Conservation (phyloP, 2,113 vertebrate genomes). For the Recurvirostra avosetta region DNA sequence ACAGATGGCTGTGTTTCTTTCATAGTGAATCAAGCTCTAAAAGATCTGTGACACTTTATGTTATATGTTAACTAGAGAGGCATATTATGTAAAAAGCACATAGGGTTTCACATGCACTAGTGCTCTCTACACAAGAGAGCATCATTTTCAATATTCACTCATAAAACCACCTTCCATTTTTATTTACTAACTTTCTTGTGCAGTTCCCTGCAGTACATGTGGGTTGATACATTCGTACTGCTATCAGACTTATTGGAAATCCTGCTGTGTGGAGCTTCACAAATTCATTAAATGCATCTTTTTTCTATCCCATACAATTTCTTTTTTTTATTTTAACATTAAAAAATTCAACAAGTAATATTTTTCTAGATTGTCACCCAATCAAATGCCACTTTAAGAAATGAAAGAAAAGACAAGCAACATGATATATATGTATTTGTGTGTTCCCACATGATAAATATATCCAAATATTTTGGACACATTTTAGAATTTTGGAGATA, state of each 20-base stretch:
- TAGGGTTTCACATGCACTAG: conserved; percentile 57
- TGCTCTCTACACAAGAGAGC: conserved; percentile 61
- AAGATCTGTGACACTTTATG: conserved; percentile 62
- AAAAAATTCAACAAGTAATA: background rate
- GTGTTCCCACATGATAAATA: background rate
- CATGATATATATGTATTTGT: background rate
- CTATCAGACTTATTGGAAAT: background rate
- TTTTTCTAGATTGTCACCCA: background rate
- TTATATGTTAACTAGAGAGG: conserved; percentile 64
- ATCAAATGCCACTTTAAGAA: background rate
- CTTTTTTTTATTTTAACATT: background rate
- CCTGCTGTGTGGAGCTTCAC: background rate
- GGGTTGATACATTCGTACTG: background rate
- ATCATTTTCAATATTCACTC: conserved; percentile 52
- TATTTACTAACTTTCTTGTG: conserved; percentile 24
- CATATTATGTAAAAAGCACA: conserved; percentile 66
- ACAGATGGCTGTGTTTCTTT: conserved; percentile 37
- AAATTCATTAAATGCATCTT: background rate
- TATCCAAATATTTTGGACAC: conserved; percentile 18
- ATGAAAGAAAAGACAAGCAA: background rate
- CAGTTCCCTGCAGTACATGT: background rate
- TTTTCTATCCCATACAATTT: background rate
- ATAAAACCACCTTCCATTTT: conserved; percentile 24
- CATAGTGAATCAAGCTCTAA: conserved; percentile 28
- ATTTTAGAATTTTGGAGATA: conserved; percentile 31